Base-by-base conservation (phyloP, 2,888 invertebrate species). In the Gisinianus flammeolus region DNA sequence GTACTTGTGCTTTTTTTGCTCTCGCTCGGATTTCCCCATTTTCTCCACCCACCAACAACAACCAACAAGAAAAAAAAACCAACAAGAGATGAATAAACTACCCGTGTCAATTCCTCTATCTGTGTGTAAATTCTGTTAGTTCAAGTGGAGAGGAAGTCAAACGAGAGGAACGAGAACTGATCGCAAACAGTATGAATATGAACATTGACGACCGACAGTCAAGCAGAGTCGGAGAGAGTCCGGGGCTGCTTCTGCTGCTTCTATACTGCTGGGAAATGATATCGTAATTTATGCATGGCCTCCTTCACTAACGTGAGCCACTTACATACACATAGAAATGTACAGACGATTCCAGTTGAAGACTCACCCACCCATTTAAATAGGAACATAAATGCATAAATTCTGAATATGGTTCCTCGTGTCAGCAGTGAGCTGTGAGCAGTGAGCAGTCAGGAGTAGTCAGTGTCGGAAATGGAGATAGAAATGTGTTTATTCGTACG, bases 261-360 rank as follows among this genome's bases (percentile, higher is more conserved):
- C 16, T 33, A 31, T 2, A 31, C 8, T 31, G 19, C 19, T 44
- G 12, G 44, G 19, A 44, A 44, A 2, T 44, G 75, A 31, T 44
- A 66, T 56, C 8, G 68, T 56, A 76, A 76, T 76, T 76, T 76
- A 76, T 76, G 76, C 76, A 76, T 68, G 58, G 35, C 30, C 22
- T 67, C 12, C 31, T 3, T 33, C 24, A 26, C 62, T 62, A 73
- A 73, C 73, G 26, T 58, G 31, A 33, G 58, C 71, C 44, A 28
- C 56, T 56, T 56, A 22, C 26, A 24, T 52, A 33, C n/a, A n/a
- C n/a, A n/a, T n/a, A 4, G 5, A n/a, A 56, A 26, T 19, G 52
- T 68, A 33, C 56, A 31, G 28, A 54, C 35, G 28, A 22, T 52
- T 71, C 56, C 54, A 30, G 24, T 52, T 30, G 52, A 30, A 54